Evolutionary conservation across 1,140 invertebrate species (phyloP), one percentile per base, ranked within the genome.

Genomic region (Neodiprion lecontei): DNA sequence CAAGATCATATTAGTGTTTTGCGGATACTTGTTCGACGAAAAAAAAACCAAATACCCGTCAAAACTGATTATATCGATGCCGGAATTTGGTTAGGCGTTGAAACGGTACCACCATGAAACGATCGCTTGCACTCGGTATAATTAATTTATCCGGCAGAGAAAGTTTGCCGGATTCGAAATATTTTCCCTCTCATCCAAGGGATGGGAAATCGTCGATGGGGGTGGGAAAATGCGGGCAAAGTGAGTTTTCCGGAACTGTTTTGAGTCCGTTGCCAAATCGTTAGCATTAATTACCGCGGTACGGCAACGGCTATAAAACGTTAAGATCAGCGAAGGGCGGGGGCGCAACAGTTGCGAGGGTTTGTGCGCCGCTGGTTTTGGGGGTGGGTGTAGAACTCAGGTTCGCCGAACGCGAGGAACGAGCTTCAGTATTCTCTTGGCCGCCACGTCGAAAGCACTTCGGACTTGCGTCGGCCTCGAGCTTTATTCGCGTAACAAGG

Each of bases 261-360:
- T 40, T 40, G 53, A 61, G 53, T 61, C 4, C 53, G 53, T 61
- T 14, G 53, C 53, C 53, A 61, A 61, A 61, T 61, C 53, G 53
- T 61, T 61, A 61, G 53, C 53, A 61, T 61, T 61, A 61, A 61
- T 61, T 61, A 61, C 0, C 28, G 28, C 53, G 53, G 53, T 61
- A 61, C 53, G 53, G n/a, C 28, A 5, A 79, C 78, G 77, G 49
- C 68, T 78, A 12, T 74, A 61, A 75, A 77, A 72, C 68, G 53
- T 73, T 72, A 68, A 81, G 80, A 81, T 77, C 73, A 81, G 79
- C 67, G 73, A 79, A 78, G 74, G 76, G 75, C 78, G 79, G 80
- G 82, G 79, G 82, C 80, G 83, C 83, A 84, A 85, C 83, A 84
- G 83, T 85, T 85, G 82, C 83, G 82, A 84, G 81, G 83, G 82